These are phyloP conservation scores for Catagonus wagneri DNA, from an alignment of 2,113 vertebrate genomes.

Conservation along the genomic window DNA sequence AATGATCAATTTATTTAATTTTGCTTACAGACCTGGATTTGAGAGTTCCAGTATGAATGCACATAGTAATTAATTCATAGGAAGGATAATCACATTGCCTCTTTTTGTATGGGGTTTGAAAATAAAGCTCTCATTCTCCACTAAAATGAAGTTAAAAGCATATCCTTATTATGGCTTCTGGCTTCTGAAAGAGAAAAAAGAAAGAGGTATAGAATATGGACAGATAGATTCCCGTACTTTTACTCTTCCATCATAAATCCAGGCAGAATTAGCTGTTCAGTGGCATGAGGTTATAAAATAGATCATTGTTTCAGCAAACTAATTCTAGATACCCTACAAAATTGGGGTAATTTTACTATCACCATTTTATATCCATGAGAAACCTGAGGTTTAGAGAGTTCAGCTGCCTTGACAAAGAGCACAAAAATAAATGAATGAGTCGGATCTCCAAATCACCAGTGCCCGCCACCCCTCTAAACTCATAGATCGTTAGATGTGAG, in stretches of 20 bases:
- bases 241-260: not conserved
- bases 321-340: not conserved
- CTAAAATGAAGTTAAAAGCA: not conserved
- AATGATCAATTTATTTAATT: not conserved
- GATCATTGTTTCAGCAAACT: not conserved
- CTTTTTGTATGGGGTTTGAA: not conserved
- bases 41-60: not conserved
- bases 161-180: not conserved
- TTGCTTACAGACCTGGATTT: not conserved
- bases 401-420: not conserved
- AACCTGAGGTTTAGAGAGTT: not conserved
- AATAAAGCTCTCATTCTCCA: not conserved
- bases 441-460: not conserved
- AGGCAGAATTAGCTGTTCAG: not conserved
- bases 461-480: not conserved
- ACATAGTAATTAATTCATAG: not conserved
- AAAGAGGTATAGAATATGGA: not conserved
- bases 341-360: not conserved
- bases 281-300: not conserved
- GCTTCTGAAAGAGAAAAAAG: not conserved
- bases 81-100: not conserved
- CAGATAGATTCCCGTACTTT: not conserved
- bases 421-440: not conserved
- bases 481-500: not conserved
- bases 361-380: not conserved